These are phyloP conservation scores for Cetonia aurata DNA, from an alignment of 2,888 invertebrate species.

Conservation along the genomic window DNA sequence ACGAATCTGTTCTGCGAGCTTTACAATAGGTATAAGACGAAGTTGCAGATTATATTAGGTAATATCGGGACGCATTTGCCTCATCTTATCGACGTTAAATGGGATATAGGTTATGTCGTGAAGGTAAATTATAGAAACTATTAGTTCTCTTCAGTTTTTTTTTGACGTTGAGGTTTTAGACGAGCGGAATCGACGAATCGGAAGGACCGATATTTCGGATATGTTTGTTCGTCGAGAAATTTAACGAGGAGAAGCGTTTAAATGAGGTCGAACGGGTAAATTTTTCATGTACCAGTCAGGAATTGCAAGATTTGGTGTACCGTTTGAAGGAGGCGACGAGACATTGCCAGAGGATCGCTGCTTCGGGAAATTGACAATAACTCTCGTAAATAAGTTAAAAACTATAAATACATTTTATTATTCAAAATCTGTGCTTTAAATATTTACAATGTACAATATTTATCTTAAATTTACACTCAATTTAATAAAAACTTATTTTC, in stretches of 20 bases:
- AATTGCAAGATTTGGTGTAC: slow-evolving; percentile 76
- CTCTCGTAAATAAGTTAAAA: slow-evolving; percentile 48
- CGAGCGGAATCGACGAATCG: slow-evolving; percentile 58
- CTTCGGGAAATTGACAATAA: neutral
- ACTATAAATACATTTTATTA: slow-evolving; percentile 63
- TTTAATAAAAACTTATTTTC: slow-evolving; percentile 55
- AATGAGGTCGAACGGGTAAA: slow-evolving; percentile 67
- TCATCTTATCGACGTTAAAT: slow-evolving; percentile 71
- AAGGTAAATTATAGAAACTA: slow-evolving; percentile 62
- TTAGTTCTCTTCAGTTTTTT: no score
- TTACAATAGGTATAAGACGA: slow-evolving; percentile 58
- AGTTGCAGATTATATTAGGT: slow-evolving; percentile 59
- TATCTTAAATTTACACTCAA: slow-evolving; percentile 62
- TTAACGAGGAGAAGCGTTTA: slow-evolving; percentile 63
- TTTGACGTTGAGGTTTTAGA: slow-evolving; percentile 54
- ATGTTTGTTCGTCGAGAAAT: slow-evolving; percentile 59
- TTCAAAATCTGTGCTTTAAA: slow-evolving; percentile 64
- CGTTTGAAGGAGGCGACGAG: slow-evolving; percentile 75
- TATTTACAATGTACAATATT: slow-evolving; percentile 65
- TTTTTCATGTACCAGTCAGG: slow-evolving; percentile 74
- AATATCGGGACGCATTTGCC: slow-evolving; percentile 66
- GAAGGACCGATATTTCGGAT: slow-evolving; percentile 64
- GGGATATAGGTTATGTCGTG: slow-evolving; percentile 71
- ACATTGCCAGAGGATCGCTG: slow-evolving; percentile 71
- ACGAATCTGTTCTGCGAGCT: slow-evolving; percentile 55